phyloP scores from a whole-genome alignment of 2,113 vertebrate species.

The Micromys minutus region DNA sequence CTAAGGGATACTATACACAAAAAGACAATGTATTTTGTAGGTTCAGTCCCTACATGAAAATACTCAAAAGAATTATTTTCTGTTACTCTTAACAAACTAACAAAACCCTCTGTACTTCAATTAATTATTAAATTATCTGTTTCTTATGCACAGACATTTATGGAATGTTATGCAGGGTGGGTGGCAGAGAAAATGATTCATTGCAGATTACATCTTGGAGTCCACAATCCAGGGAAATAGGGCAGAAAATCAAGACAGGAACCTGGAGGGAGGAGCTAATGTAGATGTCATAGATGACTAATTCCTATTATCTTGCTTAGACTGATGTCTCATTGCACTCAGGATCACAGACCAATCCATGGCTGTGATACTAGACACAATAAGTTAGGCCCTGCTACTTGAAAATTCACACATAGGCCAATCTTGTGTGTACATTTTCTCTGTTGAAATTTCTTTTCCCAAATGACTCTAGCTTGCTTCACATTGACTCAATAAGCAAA shows the following conservation, averaged over 20 bases:
- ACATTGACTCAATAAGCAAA: background rate
- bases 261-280: background rate
- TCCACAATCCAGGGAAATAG: background rate
- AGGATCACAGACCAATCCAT: background rate
- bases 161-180: background rate
- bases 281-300: background rate
- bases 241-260: too few relatives aligned
- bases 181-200: background rate
- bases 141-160: background rate
- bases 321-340: background rate
- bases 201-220: background rate
- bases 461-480: background rate
- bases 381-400: background rate
- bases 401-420: background rate
- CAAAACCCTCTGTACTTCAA: background rate
- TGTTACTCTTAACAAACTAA: background rate
- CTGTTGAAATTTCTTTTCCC: background rate
- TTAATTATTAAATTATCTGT: background rate
- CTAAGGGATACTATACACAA: background rate
- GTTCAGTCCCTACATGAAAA: background rate
- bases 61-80: background rate
- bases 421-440: background rate
- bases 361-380: background rate
- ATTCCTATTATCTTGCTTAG: background rate
- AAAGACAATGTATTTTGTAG: rapidly evolving